A percentile compares a stretch with the other conserved stretches of the same genome.
phyloP scores from a whole-genome alignment of 2,888 invertebrate species.

The Drosophila macrospina region DNA sequence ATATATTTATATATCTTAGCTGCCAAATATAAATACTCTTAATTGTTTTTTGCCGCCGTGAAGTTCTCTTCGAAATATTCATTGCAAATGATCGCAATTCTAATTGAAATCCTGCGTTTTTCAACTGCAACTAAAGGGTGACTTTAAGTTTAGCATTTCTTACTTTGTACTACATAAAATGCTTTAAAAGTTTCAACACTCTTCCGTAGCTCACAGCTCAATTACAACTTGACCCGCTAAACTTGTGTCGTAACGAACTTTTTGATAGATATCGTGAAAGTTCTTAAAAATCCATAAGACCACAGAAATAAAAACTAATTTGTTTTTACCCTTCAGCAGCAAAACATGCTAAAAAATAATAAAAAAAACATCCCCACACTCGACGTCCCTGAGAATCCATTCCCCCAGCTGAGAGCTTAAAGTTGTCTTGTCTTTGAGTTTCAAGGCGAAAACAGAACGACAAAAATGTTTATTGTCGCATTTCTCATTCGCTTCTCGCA shows the following conservation, averaged over 20 bases:
- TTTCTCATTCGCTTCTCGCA: slow-evolving; percentile 27
- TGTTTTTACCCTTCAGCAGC: slow-evolving; percentile 10
- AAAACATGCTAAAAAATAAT: slow-evolving; percentile 2
- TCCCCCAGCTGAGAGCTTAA: slow-evolving; percentile 3
- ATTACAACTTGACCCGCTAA: slow-evolving; percentile 34
- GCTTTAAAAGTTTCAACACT: neutral
- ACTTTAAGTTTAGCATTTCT: neutral
- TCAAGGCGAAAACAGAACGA: slow-evolving; percentile 40
- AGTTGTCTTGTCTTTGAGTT: slow-evolving; percentile 22
- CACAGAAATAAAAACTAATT: slow-evolving; percentile 23
- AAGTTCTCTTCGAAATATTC: too few relatives aligned
- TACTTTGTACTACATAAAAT: neutral
- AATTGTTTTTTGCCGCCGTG: too few relatives aligned
- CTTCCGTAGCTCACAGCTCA: slow-evolving; percentile 6
- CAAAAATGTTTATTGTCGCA: slow-evolving; percentile 55
- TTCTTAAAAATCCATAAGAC: slow-evolving; percentile 31
- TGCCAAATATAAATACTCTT: too few relatives aligned
- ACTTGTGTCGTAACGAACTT: slow-evolving; percentile 17
- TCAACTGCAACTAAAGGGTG: too few relatives aligned
- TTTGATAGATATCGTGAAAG: slow-evolving; percentile 24
- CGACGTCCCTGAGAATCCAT: neutral
- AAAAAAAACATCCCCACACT: neutral
- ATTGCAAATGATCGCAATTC: too few relatives aligned
- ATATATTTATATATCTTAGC: too few relatives aligned
- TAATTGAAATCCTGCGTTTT: too few relatives aligned